Percentiles rank a stretch among this genome's conserved stretches.
These are phyloP conservation scores for Diabrotica undecimpunctata DNA, from an alignment of 1,140 invertebrate genomes.

Conservation along the genomic window DNA sequence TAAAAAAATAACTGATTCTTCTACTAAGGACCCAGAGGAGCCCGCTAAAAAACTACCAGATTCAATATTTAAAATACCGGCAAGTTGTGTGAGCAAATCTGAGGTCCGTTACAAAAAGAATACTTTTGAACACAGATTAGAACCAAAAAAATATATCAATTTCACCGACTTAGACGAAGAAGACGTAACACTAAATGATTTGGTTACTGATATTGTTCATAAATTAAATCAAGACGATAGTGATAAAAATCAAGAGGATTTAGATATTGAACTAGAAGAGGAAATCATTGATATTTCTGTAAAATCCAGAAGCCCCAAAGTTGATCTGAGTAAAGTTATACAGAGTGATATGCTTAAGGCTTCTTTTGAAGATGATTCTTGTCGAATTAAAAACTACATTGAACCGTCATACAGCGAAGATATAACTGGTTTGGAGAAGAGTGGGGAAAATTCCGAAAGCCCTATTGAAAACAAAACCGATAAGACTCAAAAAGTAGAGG, in stretches of 20 bases:
- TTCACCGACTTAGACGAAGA: background rate
- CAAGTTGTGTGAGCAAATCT: no score
- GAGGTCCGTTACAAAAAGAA: no score
- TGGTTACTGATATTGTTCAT: constrained; percentile 4
- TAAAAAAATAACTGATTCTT: no score
- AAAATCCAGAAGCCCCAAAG: constrained; percentile 6
- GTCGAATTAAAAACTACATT: background rate
- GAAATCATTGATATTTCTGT: background rate
- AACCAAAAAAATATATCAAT: background rate
- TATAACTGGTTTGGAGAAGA: background rate
- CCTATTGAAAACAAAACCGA: background rate
- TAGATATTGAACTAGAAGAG: constrained; percentile 11
- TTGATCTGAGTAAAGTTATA: background rate
- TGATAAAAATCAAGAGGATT: constrained; percentile 10
- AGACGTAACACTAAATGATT: background rate
- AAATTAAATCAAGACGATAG: background rate
- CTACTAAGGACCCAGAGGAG: no score
- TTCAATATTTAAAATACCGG: no score
- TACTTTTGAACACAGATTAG: no score
- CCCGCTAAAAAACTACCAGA: no score
- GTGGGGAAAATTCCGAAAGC: background rate
- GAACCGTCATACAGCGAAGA: background rate
- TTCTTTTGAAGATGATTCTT: background rate
- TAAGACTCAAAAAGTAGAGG: background rate
- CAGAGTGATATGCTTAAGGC: background rate